These are phyloP conservation scores for Eulacestoma nigropectus DNA, from an alignment of 2,113 vertebrate species.

Conservation along the genomic window DNA sequence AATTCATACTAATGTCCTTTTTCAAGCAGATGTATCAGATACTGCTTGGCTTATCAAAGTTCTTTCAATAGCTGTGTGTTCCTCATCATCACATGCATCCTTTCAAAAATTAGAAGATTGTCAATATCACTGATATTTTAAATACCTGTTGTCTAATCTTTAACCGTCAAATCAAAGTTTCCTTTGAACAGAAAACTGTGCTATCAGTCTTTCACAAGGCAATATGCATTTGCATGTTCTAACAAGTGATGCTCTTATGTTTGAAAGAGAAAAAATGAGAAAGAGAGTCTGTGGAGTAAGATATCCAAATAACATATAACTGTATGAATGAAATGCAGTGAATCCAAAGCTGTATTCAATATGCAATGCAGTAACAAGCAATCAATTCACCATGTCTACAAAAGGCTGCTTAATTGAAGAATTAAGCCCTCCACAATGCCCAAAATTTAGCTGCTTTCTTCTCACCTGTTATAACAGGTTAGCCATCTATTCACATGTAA, in stretches of 20 bases:
- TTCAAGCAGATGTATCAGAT: background rate
- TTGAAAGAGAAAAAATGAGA: background rate
- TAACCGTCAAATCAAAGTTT: background rate
- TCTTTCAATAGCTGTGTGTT: background rate
- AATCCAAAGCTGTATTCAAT: background rate
- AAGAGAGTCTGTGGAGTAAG: background rate
- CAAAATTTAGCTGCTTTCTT: background rate
- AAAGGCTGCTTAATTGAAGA: background rate
- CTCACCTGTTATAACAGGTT: accelerated
- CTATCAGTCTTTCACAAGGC: background rate
- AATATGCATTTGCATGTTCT: background rate
- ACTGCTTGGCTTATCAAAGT: background rate
- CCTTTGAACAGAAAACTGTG: background rate
- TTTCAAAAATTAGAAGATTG: background rate
- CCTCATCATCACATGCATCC: background rate
- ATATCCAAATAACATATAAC: background rate
- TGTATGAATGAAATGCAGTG: background rate
- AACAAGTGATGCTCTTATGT: background rate
- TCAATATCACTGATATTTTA: background rate
- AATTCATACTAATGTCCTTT: background rate
- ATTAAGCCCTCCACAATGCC: background rate
- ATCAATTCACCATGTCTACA: background rate
- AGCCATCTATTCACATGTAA: background rate
- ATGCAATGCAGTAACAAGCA: background rate
- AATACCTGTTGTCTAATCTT: background rate